A percentile compares a stretch with the other conserved stretches of the same genome.
Evolutionary conservation across 2,888 invertebrate genomes (phyloP).

Genomic region (Thymelicus lineola): DNA sequence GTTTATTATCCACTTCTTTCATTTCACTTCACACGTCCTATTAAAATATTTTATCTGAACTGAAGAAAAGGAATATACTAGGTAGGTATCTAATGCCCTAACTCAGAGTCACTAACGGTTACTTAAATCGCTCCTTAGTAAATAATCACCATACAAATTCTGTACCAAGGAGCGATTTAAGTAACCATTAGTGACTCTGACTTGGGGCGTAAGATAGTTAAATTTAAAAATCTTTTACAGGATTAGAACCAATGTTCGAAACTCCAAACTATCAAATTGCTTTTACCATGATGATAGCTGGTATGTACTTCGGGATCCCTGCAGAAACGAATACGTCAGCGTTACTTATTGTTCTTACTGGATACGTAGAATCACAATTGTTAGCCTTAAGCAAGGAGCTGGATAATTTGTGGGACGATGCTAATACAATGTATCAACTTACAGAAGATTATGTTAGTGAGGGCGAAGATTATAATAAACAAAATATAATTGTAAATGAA

Average conservation of each 20-base stretch:
- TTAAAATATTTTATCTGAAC: too few relatives aligned
- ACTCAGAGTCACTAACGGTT: too few relatives aligned
- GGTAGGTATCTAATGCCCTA: too few relatives aligned
- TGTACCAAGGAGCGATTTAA: too few relatives aligned
- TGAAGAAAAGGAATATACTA: too few relatives aligned
- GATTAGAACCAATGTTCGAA: constrained; percentile 58
- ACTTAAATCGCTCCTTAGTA: too few relatives aligned
- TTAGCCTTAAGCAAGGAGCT: constrained; percentile 56
- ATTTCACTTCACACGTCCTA: too few relatives aligned
- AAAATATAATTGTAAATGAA: constrained; percentile 9
- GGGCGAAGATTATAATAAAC: neutral
- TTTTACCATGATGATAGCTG: constrained; percentile 41
- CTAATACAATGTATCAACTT: constrained; percentile 32
- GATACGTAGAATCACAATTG: constrained; percentile 61
- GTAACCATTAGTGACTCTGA: too few relatives aligned
- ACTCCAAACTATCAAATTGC: constrained; percentile 60
- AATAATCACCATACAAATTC: too few relatives aligned
- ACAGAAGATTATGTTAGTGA: neutral
- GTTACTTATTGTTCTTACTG: constrained; percentile 53
- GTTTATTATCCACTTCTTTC: too few relatives aligned
- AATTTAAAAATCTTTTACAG: constrained; percentile 44
- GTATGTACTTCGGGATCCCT: constrained; percentile 49
- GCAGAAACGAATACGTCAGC: constrained; percentile 51
- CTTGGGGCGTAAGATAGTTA: neutral
- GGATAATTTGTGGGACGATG: constrained; percentile 53